Base-by-base conservation (phyloP, 2,888 invertebrate genomes). In the Blastobasis lacticolella region DNA sequence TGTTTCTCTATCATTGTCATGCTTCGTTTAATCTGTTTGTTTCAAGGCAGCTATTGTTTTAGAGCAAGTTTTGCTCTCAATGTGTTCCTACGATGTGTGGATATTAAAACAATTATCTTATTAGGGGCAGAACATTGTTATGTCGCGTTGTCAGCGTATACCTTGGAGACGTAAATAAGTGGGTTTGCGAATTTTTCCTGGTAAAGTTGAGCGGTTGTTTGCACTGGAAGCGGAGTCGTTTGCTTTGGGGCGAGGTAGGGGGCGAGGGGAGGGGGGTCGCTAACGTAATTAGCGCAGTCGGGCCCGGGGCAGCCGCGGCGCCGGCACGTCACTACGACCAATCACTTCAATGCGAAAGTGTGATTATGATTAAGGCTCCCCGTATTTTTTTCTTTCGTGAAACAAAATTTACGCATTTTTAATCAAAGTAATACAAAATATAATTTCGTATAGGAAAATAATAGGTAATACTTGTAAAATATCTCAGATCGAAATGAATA, bases 181-280 rank as follows among this genome's bases (percentile, higher is more conserved):
- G 76, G 78, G 74, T 81, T 84, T 78, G 78, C 72, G 80, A 81
- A 77, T 84, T 83, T 85, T 86, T 83, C 78, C 78, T 71, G 69
- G 74, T 78, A 76, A 81, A 81, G 76, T 85, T 76, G 78, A 81
- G 75, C 75, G 73, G 68, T 79, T 87, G 84, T 86, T 85, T 86
- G 79, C 79, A 76, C 67, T 75, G 83, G 78, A 82, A 85, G 78
- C 75, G 72, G 79, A 81, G 78, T 80, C 78, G 86, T 86, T 84
- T 83, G 75, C 80, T 82, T 81, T 73, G 65, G 73, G 71, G 65
- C 68, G 64, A 58, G 63, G 61, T 58, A 64, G 66, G 66, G 71
- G 37, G 40, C 49, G 54, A 55, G 59, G 62, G 60, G 59, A 64
- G 67, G 66, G 73, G 23, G 71, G 74, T 76, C 76, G 74, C 80